Base-by-base conservation (phyloP, 2,888 invertebrate species). In the Lumbricus terrestris region DNA sequence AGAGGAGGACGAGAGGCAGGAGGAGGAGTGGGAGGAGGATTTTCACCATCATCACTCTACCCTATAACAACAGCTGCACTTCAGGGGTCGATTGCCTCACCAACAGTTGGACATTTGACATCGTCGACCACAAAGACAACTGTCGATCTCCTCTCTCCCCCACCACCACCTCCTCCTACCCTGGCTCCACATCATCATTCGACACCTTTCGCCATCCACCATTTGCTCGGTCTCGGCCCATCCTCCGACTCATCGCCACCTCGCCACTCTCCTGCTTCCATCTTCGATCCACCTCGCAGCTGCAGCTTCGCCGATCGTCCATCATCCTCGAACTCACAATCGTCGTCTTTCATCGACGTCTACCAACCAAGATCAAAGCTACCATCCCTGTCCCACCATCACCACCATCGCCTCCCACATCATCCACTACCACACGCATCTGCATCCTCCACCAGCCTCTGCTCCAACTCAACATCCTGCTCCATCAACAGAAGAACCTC, bases 181-280 rank as follows among this genome's bases (percentile, higher is more conserved):
- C 69, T 69, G 29, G 29, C 69, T 69, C 69, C 29, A n/a, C 69
- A 69, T 85, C n/a, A 29, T 85, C 85, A 37, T 37, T 35, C 85
- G 85, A 85, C 85, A 35, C 85, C 85, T 8, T 85, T 85, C 16
- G 85, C 85, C 35, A 85, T 85, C 85, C 85, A 85, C 23, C 85
- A 85, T 18, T 37, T 85, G 85, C 85, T 85, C 85, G 85, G 85
- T 29, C 85, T 85, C 85, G 85, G 85, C 37, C 85, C 85, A 34
- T 37, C 85, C 83, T 35, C 33, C 1, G 85, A 85, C 33, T 85
- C 85, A 5, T 85, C 85, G 6, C 82, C 82, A 11, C 40, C 40
- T 40, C 40, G 8, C 13, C 69, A 69, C 6, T 69, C 69, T 69
- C 69, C 69, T 69, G n/a, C 69, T 69, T 69, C 69, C 16, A 69